A percentile compares a stretch with the other conserved stretches of the same genome.
These are phyloP conservation scores for Aproaerema taeniolella DNA, from an alignment of 2,888 invertebrate species.

Conservation along the genomic window DNA sequence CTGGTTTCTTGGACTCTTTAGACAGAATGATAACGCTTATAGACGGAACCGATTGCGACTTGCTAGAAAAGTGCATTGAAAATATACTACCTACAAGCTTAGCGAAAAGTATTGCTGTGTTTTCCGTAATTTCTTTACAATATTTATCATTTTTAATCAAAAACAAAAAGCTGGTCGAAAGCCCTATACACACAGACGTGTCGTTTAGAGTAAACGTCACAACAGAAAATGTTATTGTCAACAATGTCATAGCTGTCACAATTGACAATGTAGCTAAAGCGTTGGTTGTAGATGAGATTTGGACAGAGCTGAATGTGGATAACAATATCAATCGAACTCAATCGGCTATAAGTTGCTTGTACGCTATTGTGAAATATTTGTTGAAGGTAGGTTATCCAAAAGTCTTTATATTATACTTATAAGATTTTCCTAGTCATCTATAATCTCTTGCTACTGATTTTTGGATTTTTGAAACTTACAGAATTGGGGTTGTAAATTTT, in stretches of 20 bases:
- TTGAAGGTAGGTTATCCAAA: constrained; percentile 46
- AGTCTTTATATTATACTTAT: not conserved
- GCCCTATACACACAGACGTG: constrained; percentile 58
- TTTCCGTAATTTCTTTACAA: constrained; percentile 63
- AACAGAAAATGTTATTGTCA: constrained; percentile 54
- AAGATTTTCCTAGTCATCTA: too few relatives aligned
- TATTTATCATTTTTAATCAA: constrained; percentile 70
- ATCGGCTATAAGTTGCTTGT: constrained; percentile 68
- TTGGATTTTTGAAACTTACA: too few relatives aligned
- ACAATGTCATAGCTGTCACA: constrained; percentile 52
- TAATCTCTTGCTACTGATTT: too few relatives aligned
- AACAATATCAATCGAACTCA: constrained; percentile 60
- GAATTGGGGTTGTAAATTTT: too few relatives aligned
- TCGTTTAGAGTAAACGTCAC: constrained; percentile 50
- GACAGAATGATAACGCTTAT: constrained; percentile 44
- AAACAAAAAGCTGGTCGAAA: constrained; percentile 66
- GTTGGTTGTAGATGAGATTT: constrained; percentile 54
- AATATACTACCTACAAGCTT: constrained; percentile 48
- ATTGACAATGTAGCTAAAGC: constrained; percentile 60
- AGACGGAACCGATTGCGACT: constrained; percentile 60
- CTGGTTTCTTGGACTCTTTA: constrained; percentile 47
- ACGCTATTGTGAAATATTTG: constrained; percentile 63
- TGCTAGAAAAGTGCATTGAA: constrained; percentile 61
- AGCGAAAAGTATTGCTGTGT: constrained; percentile 55
- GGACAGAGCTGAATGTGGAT: constrained; percentile 60